Base-by-base conservation (phyloP, 1,140 invertebrate species). In the Dendrolimus punctatus region DNA sequence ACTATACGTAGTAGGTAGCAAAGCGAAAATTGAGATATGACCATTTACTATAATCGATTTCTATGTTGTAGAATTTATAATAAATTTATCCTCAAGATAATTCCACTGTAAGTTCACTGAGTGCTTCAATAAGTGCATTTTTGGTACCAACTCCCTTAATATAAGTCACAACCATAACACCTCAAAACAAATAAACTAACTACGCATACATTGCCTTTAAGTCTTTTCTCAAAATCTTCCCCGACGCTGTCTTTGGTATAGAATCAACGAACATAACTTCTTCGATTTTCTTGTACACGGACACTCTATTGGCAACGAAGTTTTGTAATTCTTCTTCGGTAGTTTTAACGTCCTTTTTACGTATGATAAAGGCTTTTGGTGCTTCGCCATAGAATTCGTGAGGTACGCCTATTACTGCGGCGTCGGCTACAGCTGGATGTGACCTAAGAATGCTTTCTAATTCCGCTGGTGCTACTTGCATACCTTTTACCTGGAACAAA, bases 381-480 rank as follows among this genome's bases (percentile, higher is more conserved):
- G 92, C 87, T 88, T 98, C 96, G 1, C 95, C 95, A 63, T 85
- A 88, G 54, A 88, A 89, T n/a, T 89, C 86, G 73, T 97, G 92
- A 0, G 94, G 93, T 39, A 96, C 87, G 1, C 96, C 96, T 62
- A 98, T 90, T 5, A 98, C 95, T 2, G 93, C 95, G 0, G 92
- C 95, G 64, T 98, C 96, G 43, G 84, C 70, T 4, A 98, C 89
- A 7, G 90, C 90, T 0, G 93, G 92, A 85, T 97, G 94, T 43
- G 87, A 89, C 46, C 94, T 85, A 8, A 98, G 77, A 6, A 97
- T 61, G 38, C 91, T 93, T 88, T 98, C 96, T 39, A 98, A 72
- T 80, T 97, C 95, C 0, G 96, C 94, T 38, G 96, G 96, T 0
- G 95, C 90, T 8, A 98, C 96, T 92, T 96, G 90, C 71, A 90